A percentile compares a stretch with the other conserved stretches of the same genome.
These are phyloP conservation scores for Meloidogyne floridensis DNA, from an alignment of 1,140 invertebrate species.

Conservation along the genomic window DNA sequence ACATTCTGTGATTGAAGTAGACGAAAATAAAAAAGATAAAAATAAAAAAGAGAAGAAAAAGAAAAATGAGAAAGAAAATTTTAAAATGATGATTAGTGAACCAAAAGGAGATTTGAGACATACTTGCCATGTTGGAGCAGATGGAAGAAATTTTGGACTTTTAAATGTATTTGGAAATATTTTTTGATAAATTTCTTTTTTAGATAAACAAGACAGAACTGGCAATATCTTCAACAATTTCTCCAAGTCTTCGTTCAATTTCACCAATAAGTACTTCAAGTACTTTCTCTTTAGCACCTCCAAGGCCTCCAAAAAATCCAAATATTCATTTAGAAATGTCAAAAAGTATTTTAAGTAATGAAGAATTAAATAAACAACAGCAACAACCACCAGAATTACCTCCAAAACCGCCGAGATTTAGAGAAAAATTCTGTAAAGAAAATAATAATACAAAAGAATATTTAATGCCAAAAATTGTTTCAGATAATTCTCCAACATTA, in stretches of 20 bases:
- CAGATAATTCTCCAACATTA: background rate
- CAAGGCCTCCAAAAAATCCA: conserved; percentile 10
- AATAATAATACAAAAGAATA: background rate
- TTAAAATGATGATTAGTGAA: conserved; percentile 79
- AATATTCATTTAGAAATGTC: conserved; percentile 14
- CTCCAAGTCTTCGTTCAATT: conserved; percentile 15
- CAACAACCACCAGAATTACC: conserved; percentile 35
- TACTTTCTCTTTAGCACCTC: conserved; percentile 24
- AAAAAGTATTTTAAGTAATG: conserved; percentile 11
- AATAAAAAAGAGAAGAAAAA: conserved; percentile 66
- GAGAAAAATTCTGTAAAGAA: background rate
- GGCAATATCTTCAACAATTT: conserved; percentile 20
- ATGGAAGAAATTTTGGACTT: conserved; percentile 88
- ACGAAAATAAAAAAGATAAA: conserved; percentile 34
- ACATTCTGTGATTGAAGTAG: conserved; percentile 22
- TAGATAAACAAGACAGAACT: conserved; percentile 46
- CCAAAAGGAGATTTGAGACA: conserved; percentile 95
- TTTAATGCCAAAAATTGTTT: conserved; percentile 1
- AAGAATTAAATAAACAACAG: background rate
- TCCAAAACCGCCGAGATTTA: conserved; percentile 36
- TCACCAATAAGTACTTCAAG: conserved; percentile 26
- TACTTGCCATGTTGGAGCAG: conserved; percentile 91
- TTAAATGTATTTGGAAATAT: conserved; percentile 36
- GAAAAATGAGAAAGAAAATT: conserved; percentile 72
- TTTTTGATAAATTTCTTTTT: background rate